These are phyloP conservation scores for Bufo gargarizans DNA, from an alignment of 2,113 vertebrate species.

Conservation along the genomic window DNA sequence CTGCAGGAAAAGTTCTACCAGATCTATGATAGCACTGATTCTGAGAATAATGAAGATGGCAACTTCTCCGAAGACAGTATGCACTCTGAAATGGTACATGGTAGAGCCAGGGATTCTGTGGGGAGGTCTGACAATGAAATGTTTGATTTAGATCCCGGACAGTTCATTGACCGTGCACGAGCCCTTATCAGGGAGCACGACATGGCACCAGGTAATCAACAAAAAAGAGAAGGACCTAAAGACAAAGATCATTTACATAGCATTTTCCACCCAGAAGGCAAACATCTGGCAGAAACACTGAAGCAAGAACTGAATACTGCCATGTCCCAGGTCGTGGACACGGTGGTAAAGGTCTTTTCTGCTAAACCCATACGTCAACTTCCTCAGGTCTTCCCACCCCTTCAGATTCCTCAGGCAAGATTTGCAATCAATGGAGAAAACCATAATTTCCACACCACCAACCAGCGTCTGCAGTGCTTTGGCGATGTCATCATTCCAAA, in stretches of 20 bases:
- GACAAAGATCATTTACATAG: constrained; percentile 79
- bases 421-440: constrained; percentile 88
- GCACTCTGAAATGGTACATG: constrained; percentile 89
- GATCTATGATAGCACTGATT: constrained; percentile 98
- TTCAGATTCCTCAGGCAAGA: constrained; percentile 86
- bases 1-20: constrained; percentile 99
- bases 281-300: constrained; percentile 92
- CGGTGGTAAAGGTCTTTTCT: constrained; percentile 94
- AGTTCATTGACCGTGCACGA: constrained; percentile 90
- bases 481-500: constrained; percentile 94
- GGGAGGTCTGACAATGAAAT: constrained; percentile 88
- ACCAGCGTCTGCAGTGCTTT: constrained; percentile 95
- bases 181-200: constrained; percentile 91
- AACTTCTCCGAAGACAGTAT: constrained; percentile 96
- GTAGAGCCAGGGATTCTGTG: constrained; percentile 73
- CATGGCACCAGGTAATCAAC: constrained; percentile 80
- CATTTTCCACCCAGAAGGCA: constrained; percentile 87
- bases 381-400: constrained; percentile 89
- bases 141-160: constrained; percentile 89
- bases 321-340: constrained; percentile 98
- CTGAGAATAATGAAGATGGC: constrained; percentile 95
- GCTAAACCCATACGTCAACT: constrained; percentile 87
- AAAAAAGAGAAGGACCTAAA: constrained; percentile 82
- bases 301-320: constrained; percentile 98
- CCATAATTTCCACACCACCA: constrained; percentile 92